These are phyloP conservation scores for Zaprionus bogoriensis DNA, from an alignment of 2,888 invertebrate genomes.

Conservation along the genomic window DNA sequence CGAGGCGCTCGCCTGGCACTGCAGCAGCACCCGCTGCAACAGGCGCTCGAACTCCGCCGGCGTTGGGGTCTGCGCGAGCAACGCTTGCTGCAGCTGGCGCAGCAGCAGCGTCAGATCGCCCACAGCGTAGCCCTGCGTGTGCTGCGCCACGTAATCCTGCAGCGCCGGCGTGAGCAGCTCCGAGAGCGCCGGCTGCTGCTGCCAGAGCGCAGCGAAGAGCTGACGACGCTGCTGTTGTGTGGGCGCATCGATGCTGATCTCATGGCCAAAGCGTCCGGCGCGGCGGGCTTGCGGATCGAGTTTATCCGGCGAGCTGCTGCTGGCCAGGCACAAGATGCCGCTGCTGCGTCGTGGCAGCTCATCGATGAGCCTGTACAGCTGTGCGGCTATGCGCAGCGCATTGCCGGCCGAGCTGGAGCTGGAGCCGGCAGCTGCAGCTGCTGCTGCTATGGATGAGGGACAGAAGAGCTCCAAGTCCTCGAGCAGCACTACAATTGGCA, in stretches of 20 bases:
- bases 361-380: constrained; percentile 84
- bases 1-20: constrained; percentile 80
- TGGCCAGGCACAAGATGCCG: constrained; percentile 84
- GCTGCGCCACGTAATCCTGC: constrained; percentile 76
- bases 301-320: constrained; percentile 83
- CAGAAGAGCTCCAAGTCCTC: constrained; percentile 83
- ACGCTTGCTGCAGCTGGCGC: constrained; percentile 76
- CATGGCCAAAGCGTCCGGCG: constrained; percentile 85
- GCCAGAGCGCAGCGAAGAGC: constrained; percentile 80
- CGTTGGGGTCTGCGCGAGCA: constrained; percentile 27
- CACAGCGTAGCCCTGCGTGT: constrained; percentile 85
- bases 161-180: constrained; percentile 55
- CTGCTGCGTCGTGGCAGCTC: constrained; percentile 70
- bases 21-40: constrained; percentile 26
- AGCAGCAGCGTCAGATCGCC: constrained; percentile 84
- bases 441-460: constrained; percentile 81
- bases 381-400: constrained; percentile 82
- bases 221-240: constrained; percentile 82
- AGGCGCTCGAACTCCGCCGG: constrained; percentile 14
- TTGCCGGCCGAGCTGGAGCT: constrained; percentile 73
- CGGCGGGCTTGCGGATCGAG: constrained; percentile 84
- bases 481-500: constrained; percentile 81
- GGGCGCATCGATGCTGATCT: constrained; percentile 84
- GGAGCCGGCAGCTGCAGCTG: neutral
- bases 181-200: constrained; percentile 19